These are phyloP conservation scores for Ormyrus labotus DNA, from an alignment of 2,888 invertebrate species.

Conservation along the genomic window DNA sequence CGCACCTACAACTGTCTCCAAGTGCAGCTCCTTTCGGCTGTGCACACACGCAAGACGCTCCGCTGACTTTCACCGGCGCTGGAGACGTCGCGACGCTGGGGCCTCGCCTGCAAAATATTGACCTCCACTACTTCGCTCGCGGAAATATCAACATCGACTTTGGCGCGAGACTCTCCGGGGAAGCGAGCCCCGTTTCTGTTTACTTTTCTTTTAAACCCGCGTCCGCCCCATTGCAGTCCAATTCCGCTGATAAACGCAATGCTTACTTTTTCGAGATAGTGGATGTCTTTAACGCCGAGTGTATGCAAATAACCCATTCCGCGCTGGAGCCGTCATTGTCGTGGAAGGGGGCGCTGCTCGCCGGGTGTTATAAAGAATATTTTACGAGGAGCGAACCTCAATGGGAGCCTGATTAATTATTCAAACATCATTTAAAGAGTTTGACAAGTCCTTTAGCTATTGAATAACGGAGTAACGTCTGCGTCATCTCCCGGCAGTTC, in stretches of 20 bases:
- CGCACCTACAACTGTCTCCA: slow-evolving; percentile 11
- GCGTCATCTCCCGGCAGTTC: too few species aligned
- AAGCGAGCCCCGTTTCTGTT: neutral
- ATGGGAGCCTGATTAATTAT: too few species aligned
- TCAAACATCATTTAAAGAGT: too few species aligned
- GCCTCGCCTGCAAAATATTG: slow-evolving; percentile 40
- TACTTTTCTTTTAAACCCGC: slow-evolving; percentile 7
- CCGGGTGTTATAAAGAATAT: too few species aligned
- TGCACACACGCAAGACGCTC: slow-evolving; percentile 2
- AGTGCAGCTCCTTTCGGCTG: slow-evolving; percentile 17
- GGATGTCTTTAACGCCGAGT: neutral
- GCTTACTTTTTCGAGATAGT: too few species aligned
- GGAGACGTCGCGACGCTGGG: neutral
- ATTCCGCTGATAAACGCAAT: slow-evolving; percentile 17
- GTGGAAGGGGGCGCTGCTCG: too few species aligned
- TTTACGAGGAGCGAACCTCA: too few species aligned
- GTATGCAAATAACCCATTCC: neutral
- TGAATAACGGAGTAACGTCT: too few species aligned
- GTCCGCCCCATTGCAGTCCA: neutral
- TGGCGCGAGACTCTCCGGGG: neutral
- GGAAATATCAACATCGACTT: slow-evolving; percentile 35
- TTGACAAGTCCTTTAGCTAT: too few species aligned
- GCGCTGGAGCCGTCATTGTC: neutral
- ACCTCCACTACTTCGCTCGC: slow-evolving; percentile 20
- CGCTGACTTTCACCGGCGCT: slow-evolving; percentile 33